These are phyloP conservation scores for Epinotia demarniana DNA, from an alignment of 2,888 invertebrate genomes.

Conservation along the genomic window DNA sequence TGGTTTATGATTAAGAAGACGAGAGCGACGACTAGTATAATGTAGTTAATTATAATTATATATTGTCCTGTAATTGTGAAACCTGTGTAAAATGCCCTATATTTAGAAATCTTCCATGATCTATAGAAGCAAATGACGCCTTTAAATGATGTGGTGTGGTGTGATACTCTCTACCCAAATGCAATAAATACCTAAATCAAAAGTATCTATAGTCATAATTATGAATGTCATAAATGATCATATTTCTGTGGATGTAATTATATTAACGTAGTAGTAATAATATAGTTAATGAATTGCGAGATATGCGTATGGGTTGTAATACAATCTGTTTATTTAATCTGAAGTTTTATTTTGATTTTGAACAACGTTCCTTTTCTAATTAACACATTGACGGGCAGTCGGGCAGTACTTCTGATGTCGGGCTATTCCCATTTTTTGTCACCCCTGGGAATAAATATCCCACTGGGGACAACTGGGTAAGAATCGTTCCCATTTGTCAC, in stretches of 20 bases:
- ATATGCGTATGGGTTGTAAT: slow-evolving; percentile 54
- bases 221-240: slow-evolving; percentile 35
- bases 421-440: too few species aligned
- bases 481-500: too few species aligned
- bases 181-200: slow-evolving; percentile 36
- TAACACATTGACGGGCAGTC: too few species aligned
- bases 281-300: slow-evolving; percentile 44
- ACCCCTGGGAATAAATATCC: too few species aligned
- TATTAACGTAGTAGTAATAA: slow-evolving; percentile 41
- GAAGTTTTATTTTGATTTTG: slow-evolving; percentile 47
- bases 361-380: too few species aligned
- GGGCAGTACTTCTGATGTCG: too few species aligned
- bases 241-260: slow-evolving; percentile 39
- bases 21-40: slow-evolving; percentile 4
- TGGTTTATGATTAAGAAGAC: slow-evolving; percentile 2
- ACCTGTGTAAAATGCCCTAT: background rate
- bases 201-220: slow-evolving; percentile 31
- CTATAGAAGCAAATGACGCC: background rate
- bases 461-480: too few species aligned
- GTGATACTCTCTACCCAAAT: background rate
- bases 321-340: slow-evolving; percentile 56
- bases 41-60: slow-evolving; percentile 6
- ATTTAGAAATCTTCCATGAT: slow-evolving; percentile 4
- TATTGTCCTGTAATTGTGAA: slow-evolving; percentile 7
- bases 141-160: background rate